These are phyloP conservation scores for Philopedon plagiatum DNA, from an alignment of 2,888 invertebrate genomes.

Conservation along the genomic window DNA sequence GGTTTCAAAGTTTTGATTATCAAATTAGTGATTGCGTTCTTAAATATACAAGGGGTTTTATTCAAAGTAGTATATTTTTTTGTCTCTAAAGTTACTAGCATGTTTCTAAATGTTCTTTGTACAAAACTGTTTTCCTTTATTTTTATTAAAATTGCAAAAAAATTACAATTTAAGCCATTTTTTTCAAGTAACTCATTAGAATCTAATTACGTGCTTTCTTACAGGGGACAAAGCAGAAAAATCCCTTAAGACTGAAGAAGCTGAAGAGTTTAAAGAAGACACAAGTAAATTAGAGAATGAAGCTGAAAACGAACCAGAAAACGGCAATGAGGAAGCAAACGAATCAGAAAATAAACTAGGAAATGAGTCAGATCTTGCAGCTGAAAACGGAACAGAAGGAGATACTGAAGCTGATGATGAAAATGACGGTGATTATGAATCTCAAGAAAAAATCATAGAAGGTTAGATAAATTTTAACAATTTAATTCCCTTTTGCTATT, in stretches of 20 bases:
- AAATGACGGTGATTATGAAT: slow-evolving; percentile 49
- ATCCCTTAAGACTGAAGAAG: slow-evolving; percentile 50
- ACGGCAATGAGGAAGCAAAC: slow-evolving; percentile 52
- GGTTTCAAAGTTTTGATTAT: too few species aligned
- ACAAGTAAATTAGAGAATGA: slow-evolving; percentile 52
- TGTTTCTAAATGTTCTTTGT: too few species aligned
- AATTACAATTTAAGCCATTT: too few species aligned
- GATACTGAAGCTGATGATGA: slow-evolving; percentile 46
- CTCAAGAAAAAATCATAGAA: slow-evolving; percentile 34
- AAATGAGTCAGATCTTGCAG: slow-evolving; percentile 19
- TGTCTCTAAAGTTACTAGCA: too few species aligned
- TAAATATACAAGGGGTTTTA: too few species aligned
- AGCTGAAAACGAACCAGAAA: slow-evolving; percentile 51
- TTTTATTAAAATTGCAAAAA: too few species aligned
- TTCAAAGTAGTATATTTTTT: too few species aligned
- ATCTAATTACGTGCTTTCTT: too few species aligned
- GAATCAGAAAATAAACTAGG: slow-evolving; percentile 48
- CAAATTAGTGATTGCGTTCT: too few species aligned
- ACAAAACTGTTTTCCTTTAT: too few species aligned
- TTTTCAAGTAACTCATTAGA: too few species aligned
- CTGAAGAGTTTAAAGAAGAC: slow-evolving; percentile 49
- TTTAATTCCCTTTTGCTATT: too few species aligned
- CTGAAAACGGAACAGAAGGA: not conserved
- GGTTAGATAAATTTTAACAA: slow-evolving; percentile 13
- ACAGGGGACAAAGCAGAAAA: slow-evolving; percentile 48